Evolutionary conservation across 2,113 vertebrate genomes (phyloP), one percentile per base, ranked within the genome.

Genomic region (Plotosus lineatus): DNA sequence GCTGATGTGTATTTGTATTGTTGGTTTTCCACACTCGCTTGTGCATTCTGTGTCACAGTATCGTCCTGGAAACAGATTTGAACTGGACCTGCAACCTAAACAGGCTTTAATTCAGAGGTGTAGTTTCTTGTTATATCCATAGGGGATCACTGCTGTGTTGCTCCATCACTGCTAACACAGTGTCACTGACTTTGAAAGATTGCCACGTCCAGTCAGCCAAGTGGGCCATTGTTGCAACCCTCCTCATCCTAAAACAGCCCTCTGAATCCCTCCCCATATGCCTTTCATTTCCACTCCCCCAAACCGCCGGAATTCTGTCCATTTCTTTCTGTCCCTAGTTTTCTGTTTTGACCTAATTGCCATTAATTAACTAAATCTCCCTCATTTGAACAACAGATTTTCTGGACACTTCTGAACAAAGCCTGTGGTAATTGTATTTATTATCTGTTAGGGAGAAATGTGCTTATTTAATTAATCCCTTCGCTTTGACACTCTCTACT

Each of bases 201-300:
- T 89, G 89, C 93, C 92, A 92, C 82, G 90, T 53, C 89, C 92
- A 93, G 89, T 91, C 88, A 89, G 88, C 87, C 84, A 89, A 87
- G 88, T 76, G 71, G 80, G 82, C 84, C 83, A 84, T 73, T 26
- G 56, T 50, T 61, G 79, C 60, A 71, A 78, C 78, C 66, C 19
- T 65, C 73, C 79, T 73, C 77, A 28, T 21, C 6, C 55, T 26
- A 73, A 78, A 55, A 68, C 61, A 81, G 31, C 73, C 50, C 31
- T 23, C 15, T 14, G 68, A 58, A 17, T 83, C 71, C 60, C 26
- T 65, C 74, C 75, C 56, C 15, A 72, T 74, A 3, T 73, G 66
- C 40, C 17, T 48, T 55, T 65, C 28, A 38, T 40, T 42, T 21
- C 33, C 33, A 48, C 55, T 53, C 53, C 69, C 14, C 79, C 60